Evolutionary conservation across 2,888 invertebrate species (phyloP), one percentile per base, ranked within the genome.

Genomic region (Oegoconia quadripuncta): DNA sequence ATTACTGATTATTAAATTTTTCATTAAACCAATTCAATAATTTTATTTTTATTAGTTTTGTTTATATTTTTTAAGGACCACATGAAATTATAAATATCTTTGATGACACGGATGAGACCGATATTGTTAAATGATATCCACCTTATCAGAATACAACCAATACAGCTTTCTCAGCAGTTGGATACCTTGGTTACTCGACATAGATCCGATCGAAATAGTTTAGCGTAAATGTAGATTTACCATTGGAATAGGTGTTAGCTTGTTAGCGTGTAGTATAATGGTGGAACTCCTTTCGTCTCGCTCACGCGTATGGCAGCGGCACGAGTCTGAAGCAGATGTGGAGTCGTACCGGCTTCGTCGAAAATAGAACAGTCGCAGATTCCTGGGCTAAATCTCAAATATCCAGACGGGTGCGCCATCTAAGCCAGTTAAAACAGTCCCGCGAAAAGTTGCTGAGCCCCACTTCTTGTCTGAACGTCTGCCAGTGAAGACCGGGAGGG

Each of bases 391-490:
- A 89, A 88, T 89, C 89, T 89, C 90, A 89, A 88, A 88, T 90
- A 88, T 88, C 89, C 83, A 84, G 84, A 84, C 79, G 71, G 69
- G 82, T 88, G 91, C 92, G 92, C 92, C 92, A 91, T 91, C 92
- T 92, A 86, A 89, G 88, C 74, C 89, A 88, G 91, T 92, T 92
- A 92, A 92, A 92, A 92, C 91, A 89, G 89, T 89, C 86, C 87
- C 83, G 88, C 89, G 84, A 89, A 89, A 89, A 88, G 88, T 87
- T 88, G 87, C 88, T 80, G 88, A 89, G 90, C 90, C 90, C 91
- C 93, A 93, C 92, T 93, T 91, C 92, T 92, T 91, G 91, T 92
- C 90, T 88, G 90, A 89, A 84, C 91, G 90, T 90, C 91, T 90
- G 90, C 91, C 91, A 90, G 91, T 90, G 90, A 91, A 91, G 91